These are phyloP conservation scores for Stegophylla sp. DNA, from an alignment of 2,888 invertebrate species.

Conservation along the genomic window DNA sequence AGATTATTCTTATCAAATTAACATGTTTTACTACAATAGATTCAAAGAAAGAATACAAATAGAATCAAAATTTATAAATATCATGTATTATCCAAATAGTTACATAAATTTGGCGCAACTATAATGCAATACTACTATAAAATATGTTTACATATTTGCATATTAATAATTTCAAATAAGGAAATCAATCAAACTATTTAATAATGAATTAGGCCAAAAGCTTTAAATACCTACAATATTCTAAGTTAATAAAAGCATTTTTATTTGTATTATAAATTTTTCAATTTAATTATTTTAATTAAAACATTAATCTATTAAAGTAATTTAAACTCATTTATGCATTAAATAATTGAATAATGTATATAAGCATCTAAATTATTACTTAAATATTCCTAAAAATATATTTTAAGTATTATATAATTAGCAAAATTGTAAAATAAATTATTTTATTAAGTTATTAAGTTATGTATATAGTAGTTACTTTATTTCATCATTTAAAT, in stretches of 20 bases:
- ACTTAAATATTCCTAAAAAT: too few species aligned
- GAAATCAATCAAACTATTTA: not conserved
- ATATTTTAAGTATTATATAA: too few species aligned
- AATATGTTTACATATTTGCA: too few species aligned
- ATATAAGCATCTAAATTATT: not conserved
- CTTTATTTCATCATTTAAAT: not conserved
- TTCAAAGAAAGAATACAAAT: not conserved
- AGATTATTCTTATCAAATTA: not conserved
- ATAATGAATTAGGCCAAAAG: not conserved
- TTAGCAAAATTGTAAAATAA: constrained; percentile 1
- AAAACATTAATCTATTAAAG: not conserved
- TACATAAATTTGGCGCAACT: not conserved
- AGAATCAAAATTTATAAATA: not conserved
- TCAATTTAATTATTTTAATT: not conserved
- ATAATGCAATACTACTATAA: not conserved
- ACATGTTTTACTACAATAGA: not conserved
- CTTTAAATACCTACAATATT: not conserved
- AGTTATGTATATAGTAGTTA: not conserved
- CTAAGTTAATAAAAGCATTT: not conserved
- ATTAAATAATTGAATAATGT: not conserved
- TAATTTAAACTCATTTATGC: not conserved
- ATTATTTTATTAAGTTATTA: not conserved
- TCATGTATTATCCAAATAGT: not conserved
- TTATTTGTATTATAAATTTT: not conserved
- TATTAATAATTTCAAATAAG: not conserved